phyloP scores from a whole-genome alignment of 2,113 vertebrate species.

The Psettodes erumei region DNA sequence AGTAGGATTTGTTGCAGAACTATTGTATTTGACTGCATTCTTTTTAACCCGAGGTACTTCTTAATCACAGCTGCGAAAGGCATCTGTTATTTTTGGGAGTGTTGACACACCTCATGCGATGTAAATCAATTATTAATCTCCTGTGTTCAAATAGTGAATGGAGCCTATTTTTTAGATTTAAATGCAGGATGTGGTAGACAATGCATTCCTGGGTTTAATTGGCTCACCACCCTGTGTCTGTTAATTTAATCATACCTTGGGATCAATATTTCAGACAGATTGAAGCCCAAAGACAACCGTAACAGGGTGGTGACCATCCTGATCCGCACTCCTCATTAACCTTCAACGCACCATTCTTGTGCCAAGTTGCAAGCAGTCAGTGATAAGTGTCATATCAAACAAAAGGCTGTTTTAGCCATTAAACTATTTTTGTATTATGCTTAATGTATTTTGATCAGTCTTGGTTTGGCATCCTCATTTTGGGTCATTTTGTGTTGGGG shows the following conservation, averaged over 20 bases:
- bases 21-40: not conserved
- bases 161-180: not conserved
- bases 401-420: not conserved
- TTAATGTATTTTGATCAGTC: not conserved
- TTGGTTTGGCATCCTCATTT: no score
- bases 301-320: constrained; percentile 57
- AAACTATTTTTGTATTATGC: not conserved
- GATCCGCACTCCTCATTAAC: constrained; percentile 23
- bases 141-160: constrained; percentile 6
- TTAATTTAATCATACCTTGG: constrained; percentile 21
- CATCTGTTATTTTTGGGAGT: constrained; percentile 2
- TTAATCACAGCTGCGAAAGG: not conserved
- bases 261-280: constrained; percentile 20
- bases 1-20: no score
- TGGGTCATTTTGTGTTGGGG: not conserved
- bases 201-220: constrained; percentile 39
- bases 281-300: constrained; percentile 8
- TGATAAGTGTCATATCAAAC: constrained; percentile 1
- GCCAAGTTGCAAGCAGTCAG: constrained; percentile 6
- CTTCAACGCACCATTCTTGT: not conserved
- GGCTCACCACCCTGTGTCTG: not conserved
- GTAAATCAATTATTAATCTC: constrained; percentile 12
- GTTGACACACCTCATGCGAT: constrained; percentile 12
- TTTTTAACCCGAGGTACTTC: not conserved
- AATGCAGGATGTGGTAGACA: constrained; percentile 57